These are phyloP conservation scores for Benthosema pterotum DNA, from an alignment of 2,797 vertebrate genomes.

Conservation along the genomic window DNA sequence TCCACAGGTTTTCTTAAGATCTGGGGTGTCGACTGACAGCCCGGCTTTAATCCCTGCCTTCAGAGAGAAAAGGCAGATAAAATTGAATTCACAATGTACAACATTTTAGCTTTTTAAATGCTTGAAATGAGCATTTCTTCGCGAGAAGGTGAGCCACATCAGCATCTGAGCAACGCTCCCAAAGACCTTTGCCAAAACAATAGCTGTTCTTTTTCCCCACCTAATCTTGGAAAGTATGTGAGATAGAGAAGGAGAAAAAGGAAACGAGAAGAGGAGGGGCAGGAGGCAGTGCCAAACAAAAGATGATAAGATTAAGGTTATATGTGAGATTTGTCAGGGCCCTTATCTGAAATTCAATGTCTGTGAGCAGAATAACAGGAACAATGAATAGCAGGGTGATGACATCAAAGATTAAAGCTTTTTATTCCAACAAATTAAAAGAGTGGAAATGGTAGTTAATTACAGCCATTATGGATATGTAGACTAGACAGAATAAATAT, in stretches of 20 bases:
- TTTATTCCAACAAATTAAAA: constrained; percentile 65
- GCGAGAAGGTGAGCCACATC: constrained; percentile 73
- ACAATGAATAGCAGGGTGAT: constrained; percentile 54
- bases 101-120: constrained; percentile 81
- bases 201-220: constrained; percentile 74
- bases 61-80: constrained; percentile 71
- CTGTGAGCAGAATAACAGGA: constrained; percentile 69
- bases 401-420: constrained; percentile 67
- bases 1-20: constrained; percentile 71
- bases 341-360: constrained; percentile 79
- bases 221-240: constrained; percentile 55
- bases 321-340: constrained; percentile 75
- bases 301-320: constrained; percentile 77
- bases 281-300: constrained; percentile 54
- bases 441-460: constrained; percentile 53
- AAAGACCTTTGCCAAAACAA: constrained; percentile 76
- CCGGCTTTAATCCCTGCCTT: constrained; percentile 81
- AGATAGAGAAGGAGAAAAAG: constrained; percentile 36
- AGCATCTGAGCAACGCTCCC: constrained; percentile 71
- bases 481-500: too few species aligned
- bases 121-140: constrained; percentile 74
- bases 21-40: constrained; percentile 75
- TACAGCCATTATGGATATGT: constrained; percentile 30
- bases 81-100: constrained; percentile 83
- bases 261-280: constrained; percentile 40